phyloP scores from a whole-genome alignment of 2,888 invertebrate species.

The Amorpha juglandis region DNA sequence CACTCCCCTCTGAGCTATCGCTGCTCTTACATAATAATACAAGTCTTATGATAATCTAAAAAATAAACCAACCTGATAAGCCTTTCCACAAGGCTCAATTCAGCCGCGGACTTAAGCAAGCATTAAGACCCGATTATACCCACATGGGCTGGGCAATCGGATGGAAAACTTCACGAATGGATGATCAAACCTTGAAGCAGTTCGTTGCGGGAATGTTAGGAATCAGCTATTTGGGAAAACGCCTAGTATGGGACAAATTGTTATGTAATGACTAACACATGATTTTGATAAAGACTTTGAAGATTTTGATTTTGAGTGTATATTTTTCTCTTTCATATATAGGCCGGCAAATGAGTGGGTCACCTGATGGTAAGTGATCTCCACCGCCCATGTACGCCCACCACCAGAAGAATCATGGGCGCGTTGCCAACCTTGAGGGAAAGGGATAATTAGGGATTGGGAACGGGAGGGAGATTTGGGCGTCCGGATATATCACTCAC shows the following conservation, averaged over 20 bases:
- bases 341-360: too few relatives aligned
- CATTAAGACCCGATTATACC: constrained; percentile 1
- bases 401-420: too few relatives aligned
- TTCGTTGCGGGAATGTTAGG: neutral
- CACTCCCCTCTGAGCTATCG: too few relatives aligned
- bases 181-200: neutral
- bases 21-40: too few relatives aligned
- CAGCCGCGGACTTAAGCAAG: constrained; percentile 2
- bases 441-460: too few relatives aligned
- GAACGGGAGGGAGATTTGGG: too few relatives aligned
- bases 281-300: neutral
- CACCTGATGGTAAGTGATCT: too few relatives aligned
- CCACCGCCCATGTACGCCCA: too few relatives aligned
- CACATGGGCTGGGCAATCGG: neutral
- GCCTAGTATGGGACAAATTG: neutral
- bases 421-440: too few relatives aligned
- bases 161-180: neutral
- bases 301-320: too few relatives aligned
- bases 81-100: neutral
- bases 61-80: neutral
- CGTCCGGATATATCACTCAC: too few relatives aligned
- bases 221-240: neutral
- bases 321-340: too few relatives aligned
- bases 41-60: neutral
- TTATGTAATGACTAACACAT: neutral